Evolutionary conservation across 1,140 invertebrate species (phyloP).

Genomic region (Papilio glaucus): DNA sequence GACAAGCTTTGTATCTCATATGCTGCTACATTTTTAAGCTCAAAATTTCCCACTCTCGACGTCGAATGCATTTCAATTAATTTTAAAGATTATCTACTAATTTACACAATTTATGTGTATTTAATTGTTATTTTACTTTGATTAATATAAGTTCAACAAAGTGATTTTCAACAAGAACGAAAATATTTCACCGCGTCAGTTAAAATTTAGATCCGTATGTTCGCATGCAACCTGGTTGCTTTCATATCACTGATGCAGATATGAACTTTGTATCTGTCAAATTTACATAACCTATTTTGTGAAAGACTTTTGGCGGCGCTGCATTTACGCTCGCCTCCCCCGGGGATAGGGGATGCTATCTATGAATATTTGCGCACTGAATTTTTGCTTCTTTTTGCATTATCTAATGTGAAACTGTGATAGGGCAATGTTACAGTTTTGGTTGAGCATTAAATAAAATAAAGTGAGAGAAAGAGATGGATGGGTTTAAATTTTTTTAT

Average conservation of each 20-base stretch:
- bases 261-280: slow-evolving; percentile 65
- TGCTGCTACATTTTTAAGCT: too few species aligned
- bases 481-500: too few species aligned
- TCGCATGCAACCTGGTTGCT: slow-evolving; percentile 55
- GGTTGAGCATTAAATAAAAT: background rate
- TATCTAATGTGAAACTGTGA: slow-evolving; percentile 10
- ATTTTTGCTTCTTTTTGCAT: slow-evolving; percentile 26
- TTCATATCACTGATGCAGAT: slow-evolving; percentile 64
- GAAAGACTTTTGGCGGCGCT: slow-evolving; percentile 49
- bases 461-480: background rate
- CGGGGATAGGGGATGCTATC: slow-evolving; percentile 18
- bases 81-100: too few species aligned
- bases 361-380: slow-evolving; percentile 26
- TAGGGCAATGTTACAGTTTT: background rate
- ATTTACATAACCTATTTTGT: slow-evolving; percentile 72
- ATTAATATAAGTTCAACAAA: too few species aligned
- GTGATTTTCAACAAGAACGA: too few species aligned
- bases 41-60: too few species aligned
- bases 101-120: too few species aligned
- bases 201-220: slow-evolving; percentile 46
- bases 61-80: too few species aligned
- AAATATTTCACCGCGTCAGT: background rate
- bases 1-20: too few species aligned
- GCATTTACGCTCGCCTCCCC: slow-evolving; percentile 36
- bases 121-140: too few species aligned